Conservation (phyloP, 2,113 vertebrate genomes). For the Myodes glareolus region DNA sequence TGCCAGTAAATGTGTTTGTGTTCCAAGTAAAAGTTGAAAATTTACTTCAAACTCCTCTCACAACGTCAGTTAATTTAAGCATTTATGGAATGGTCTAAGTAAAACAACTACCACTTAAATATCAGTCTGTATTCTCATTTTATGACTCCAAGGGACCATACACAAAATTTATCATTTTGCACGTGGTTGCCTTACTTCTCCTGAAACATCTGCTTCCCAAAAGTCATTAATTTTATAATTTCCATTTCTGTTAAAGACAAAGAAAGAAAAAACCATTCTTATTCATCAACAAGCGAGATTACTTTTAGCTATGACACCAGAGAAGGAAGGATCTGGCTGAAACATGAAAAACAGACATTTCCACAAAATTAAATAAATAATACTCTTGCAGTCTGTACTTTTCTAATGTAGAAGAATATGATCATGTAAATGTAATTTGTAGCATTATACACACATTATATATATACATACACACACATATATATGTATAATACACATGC, state of each 20-base stretch:
- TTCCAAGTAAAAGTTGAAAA: conserved; percentile 65
- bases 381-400: not conserved
- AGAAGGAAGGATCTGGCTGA: not conserved
- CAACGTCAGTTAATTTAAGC: conserved; percentile 8
- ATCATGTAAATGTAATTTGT: fast-evolving
- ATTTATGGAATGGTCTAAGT: conserved; percentile 57
- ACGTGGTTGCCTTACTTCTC: not conserved
- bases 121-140: conserved; percentile 44
- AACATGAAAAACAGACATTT: not conserved
- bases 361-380: not conserved
- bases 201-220: not conserved
- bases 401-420: not conserved
- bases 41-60: conserved; percentile 44
- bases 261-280: not conserved
- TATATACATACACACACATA: too few relatives aligned
- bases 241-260: not conserved
- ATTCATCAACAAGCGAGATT: not conserved
- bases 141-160: conserved; percentile 12
- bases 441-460: too few relatives aligned
- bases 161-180: not conserved
- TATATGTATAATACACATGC: too few relatives aligned
- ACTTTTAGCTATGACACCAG: not conserved
- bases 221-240: not conserved
- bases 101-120: conserved; percentile 15
- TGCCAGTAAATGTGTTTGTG: conserved; percentile 64